These are phyloP conservation scores for Oenanthe oenanthe DNA, from an alignment of 2,113 vertebrate species.

Conservation along the genomic window DNA sequence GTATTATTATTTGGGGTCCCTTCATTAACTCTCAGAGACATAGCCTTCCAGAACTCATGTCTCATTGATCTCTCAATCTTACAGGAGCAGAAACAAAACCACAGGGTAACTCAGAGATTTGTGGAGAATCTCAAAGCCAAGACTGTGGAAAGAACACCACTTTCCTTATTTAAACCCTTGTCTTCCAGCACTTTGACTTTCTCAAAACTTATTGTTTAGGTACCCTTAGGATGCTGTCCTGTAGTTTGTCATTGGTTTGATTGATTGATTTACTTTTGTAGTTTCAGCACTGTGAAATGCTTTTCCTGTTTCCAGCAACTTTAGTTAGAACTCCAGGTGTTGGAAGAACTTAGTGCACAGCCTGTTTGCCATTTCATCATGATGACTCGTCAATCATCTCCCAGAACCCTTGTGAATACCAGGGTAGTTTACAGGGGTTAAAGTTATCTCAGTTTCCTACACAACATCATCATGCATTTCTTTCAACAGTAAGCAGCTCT, in stretches of 20 bases:
- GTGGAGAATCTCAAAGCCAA: not conserved
- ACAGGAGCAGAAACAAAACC: not conserved
- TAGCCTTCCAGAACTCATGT: not conserved
- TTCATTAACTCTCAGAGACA: not conserved
- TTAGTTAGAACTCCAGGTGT: not conserved
- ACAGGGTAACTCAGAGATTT: not conserved
- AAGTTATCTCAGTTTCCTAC: not conserved
- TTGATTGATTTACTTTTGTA: not conserved
- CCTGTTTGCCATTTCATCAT: not conserved
- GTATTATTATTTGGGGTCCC: not conserved
- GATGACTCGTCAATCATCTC: not conserved
- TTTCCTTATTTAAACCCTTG: not conserved
- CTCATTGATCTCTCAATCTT: not conserved
- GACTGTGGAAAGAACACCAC: not conserved
- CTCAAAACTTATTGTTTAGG: not conserved
- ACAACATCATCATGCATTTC: not conserved
- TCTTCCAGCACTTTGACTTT: not conserved
- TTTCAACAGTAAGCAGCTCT: not conserved
- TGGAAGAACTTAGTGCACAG: not conserved
- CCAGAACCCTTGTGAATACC: not conserved
- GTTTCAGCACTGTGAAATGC: not conserved
- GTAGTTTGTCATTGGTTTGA: not conserved
- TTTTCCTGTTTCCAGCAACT: not conserved
- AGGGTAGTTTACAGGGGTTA: not conserved
- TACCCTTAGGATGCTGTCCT: not conserved